Evolutionary conservation across 2,888 invertebrate genomes (phyloP).

Genomic region (Hypomecis punctinalis): DNA sequence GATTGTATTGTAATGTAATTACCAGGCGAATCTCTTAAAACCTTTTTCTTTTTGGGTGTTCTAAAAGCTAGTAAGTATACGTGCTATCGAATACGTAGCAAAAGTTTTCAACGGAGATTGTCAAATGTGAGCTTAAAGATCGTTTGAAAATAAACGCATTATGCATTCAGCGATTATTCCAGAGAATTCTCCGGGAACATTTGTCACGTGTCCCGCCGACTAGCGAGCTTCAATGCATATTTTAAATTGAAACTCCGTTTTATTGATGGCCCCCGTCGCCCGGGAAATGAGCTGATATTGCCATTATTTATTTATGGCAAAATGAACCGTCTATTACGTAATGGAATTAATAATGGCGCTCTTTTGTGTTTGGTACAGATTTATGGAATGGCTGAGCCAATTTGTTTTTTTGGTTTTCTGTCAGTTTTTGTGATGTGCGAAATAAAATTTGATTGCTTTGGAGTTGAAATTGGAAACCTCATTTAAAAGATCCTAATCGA

Average conservation of each 20-base stretch:
- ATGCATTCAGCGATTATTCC: not conserved
- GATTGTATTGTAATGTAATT: too few relatives aligned
- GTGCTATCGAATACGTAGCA: too few relatives aligned
- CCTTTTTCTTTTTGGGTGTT: too few relatives aligned
- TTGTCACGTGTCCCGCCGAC: conserved; percentile 24
- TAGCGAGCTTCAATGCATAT: conserved; percentile 27
- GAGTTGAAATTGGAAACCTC: too few relatives aligned
- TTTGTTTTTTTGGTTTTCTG: not conserved
- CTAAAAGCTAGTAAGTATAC: too few relatives aligned
- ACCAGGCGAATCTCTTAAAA: too few relatives aligned
- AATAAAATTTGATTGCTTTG: not conserved
- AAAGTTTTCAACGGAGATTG: too few relatives aligned
- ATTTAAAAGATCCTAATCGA: too few relatives aligned
- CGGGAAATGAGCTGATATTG: conserved; percentile 23
- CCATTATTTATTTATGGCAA: conserved; percentile 21
- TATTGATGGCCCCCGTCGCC: conserved; percentile 25
- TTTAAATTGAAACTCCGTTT: conserved; percentile 32
- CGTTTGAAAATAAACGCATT: too few relatives aligned
- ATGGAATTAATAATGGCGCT: conserved; percentile 14
- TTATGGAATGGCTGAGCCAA: not conserved
- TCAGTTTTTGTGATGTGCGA: not conserved
- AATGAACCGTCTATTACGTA: conserved; percentile 18
- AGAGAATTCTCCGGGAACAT: conserved; percentile 8
- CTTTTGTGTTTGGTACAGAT: conserved; percentile 7
- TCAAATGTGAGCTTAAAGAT: too few relatives aligned